Percentiles rank a stretch among this genome's conserved stretches.
Conservation (phyloP, 2,888 invertebrate species). For the Ceramica pisi region DNA sequence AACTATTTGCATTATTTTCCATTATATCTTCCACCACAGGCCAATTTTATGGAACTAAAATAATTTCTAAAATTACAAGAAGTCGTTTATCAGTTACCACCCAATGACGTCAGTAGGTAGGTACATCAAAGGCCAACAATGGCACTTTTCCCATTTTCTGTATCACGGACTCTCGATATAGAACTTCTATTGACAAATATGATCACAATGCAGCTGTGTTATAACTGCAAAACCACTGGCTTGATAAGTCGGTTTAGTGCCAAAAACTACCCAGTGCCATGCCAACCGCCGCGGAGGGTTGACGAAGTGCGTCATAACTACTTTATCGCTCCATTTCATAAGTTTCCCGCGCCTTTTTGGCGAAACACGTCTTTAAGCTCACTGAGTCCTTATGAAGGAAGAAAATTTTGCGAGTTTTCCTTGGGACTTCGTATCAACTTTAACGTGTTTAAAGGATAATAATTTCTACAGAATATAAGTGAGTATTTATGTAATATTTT, state of each 20-base stretch:
- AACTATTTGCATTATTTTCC: not conserved
- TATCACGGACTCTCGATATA: constrained; percentile 54
- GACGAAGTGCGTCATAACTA: constrained; percentile 70
- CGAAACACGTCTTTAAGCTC: constrained; percentile 68
- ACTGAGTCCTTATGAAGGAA: constrained; percentile 86
- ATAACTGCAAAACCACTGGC: constrained; percentile 67
- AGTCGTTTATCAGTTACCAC: constrained; percentile 23
- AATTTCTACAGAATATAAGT: constrained; percentile 87
- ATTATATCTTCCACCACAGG: not conserved
- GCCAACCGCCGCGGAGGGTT: constrained; percentile 79
- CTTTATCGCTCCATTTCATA: constrained; percentile 50
- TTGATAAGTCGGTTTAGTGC: constrained; percentile 78
- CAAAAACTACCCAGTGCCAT: constrained; percentile 84
- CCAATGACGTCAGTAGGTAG: constrained; percentile 28
- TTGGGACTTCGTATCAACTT: constrained; percentile 76
- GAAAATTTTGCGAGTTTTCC: constrained; percentile 75
- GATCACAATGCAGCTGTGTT: constrained; percentile 64
- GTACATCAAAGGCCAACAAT: constrained; percentile 34
- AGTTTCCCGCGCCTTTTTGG: constrained; percentile 75
- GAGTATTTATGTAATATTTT: constrained; percentile 66
- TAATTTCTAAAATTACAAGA: not conserved
- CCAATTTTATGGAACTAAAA: constrained; percentile 7
- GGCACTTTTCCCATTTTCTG: constrained; percentile 56
- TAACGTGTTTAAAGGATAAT: constrained; percentile 81
- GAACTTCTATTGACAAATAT: constrained; percentile 68